phyloP scores from a whole-genome alignment of 2,113 vertebrate species.

The Xerus inauris region DNA sequence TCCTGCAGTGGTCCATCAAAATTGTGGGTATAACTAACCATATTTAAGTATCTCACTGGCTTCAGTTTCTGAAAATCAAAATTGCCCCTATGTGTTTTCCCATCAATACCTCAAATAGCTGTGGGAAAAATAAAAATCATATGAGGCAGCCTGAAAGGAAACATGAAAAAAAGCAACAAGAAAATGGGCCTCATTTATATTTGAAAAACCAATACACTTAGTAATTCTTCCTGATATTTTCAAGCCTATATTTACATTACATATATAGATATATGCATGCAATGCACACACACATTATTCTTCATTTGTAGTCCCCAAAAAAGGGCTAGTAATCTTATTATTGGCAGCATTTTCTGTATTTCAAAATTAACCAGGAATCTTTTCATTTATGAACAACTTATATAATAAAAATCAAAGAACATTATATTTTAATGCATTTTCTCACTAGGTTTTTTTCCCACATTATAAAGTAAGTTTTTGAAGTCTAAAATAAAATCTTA shows the following conservation, averaged over 20 bases:
- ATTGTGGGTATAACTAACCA: slow-evolving; percentile 63
- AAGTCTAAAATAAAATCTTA: neutral
- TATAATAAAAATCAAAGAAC: neutral
- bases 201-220: neutral
- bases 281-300: neutral
- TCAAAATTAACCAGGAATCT: neutral
- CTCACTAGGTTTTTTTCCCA: accelerated
- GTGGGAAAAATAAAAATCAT: slow-evolving; percentile 64
- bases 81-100: slow-evolving; percentile 64
- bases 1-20: slow-evolving; percentile 53
- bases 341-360: neutral
- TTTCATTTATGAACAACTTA: neutral
- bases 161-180: slow-evolving; percentile 48
- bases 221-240: neutral
- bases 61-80: slow-evolving; percentile 70
- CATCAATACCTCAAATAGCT: neutral
- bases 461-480: neutral
- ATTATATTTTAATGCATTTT: neutral
- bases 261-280: neutral
- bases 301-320: neutral
- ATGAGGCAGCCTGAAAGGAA: neutral
- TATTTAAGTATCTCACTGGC: slow-evolving; percentile 51
- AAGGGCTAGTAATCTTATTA: neutral
- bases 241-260: neutral
- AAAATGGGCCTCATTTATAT: neutral